phyloP scores from a whole-genome alignment of 2,888 invertebrate species.

The Drosophila trichaetosa region DNA sequence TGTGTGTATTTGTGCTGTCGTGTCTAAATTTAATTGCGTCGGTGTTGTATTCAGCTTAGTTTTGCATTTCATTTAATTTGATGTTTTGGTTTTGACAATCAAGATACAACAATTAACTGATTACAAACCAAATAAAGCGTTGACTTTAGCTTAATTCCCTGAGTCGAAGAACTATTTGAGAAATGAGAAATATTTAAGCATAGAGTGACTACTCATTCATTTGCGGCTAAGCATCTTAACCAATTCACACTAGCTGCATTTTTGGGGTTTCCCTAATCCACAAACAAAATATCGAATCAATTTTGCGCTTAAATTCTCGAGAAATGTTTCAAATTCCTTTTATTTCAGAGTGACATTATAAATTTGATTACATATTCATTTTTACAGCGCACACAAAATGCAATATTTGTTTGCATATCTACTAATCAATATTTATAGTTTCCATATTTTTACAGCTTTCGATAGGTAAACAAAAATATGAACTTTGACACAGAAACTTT shows the following conservation, averaged over 20 bases:
- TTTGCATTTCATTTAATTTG: conserved; percentile 3
- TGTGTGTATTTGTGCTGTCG: neutral
- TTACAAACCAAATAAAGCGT: neutral
- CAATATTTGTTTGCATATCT: neutral
- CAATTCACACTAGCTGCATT: neutral
- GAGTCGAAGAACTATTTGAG: neutral
- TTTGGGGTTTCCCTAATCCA: neutral
- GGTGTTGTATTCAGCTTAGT: neutral
- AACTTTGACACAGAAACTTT: neutral
- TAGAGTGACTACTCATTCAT: neutral
- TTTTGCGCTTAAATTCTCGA: neutral
- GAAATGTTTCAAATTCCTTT: neutral
- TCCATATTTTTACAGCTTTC: neutral
- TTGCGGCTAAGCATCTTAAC: neutral
- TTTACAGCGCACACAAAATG: neutral
- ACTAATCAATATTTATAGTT: neutral
- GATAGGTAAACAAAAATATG: neutral
- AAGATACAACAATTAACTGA: neutral
- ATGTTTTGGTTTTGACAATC: conserved; percentile 1
- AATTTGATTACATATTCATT: neutral
- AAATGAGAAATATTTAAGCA: neutral
- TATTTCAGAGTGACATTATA: neutral
- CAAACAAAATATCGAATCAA: neutral
- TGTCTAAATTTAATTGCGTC: conserved; percentile 11
- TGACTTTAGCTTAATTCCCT: neutral